Conservation (phyloP, 2,888 invertebrate genomes). For the Leucoma salicis region DNA sequence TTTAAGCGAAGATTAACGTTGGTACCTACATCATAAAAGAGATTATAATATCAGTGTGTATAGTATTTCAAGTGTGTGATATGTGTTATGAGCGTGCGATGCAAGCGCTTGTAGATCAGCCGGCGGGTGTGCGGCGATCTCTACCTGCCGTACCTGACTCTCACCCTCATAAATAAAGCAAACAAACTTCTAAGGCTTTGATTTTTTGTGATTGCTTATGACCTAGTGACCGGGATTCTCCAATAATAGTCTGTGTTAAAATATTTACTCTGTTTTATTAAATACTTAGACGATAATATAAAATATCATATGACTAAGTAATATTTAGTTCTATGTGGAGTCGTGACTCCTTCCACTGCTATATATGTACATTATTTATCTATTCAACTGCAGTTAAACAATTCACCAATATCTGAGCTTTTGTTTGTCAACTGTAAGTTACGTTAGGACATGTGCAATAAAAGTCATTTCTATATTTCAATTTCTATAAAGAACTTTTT, state of each 20-base stretch:
- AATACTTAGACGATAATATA: conserved; percentile 75
- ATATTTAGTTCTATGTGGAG: conserved; percentile 55
- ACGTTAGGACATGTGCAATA: conserved; percentile 58
- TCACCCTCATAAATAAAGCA: conserved; percentile 43
- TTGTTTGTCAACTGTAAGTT: not conserved
- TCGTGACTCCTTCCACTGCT: conserved; percentile 37
- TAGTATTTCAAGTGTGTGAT: too few relatives aligned
- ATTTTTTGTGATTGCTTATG: conserved; percentile 29
- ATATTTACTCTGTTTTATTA: conserved; percentile 77
- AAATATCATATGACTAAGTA: conserved; percentile 73
- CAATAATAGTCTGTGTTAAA: conserved; percentile 69
- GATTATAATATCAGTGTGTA: too few relatives aligned
- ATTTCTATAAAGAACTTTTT: conserved; percentile 79
- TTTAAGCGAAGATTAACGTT: too few relatives aligned
- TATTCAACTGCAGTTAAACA: conserved; percentile 33
- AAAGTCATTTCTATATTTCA: conserved; percentile 72
- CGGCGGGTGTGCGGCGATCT: conserved; percentile 3
- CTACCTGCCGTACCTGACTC: conserved; percentile 26
- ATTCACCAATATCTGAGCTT: conserved; percentile 30
- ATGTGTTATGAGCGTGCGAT: too few relatives aligned
- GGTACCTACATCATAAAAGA: too few relatives aligned
- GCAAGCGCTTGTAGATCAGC: too few relatives aligned
- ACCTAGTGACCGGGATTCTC: conserved; percentile 58
- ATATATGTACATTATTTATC: conserved; percentile 35
- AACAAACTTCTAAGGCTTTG: conserved; percentile 37